These are phyloP conservation scores for Cheilosia variabilis DNA, from an alignment of 2,888 invertebrate species.

Conservation along the genomic window DNA sequence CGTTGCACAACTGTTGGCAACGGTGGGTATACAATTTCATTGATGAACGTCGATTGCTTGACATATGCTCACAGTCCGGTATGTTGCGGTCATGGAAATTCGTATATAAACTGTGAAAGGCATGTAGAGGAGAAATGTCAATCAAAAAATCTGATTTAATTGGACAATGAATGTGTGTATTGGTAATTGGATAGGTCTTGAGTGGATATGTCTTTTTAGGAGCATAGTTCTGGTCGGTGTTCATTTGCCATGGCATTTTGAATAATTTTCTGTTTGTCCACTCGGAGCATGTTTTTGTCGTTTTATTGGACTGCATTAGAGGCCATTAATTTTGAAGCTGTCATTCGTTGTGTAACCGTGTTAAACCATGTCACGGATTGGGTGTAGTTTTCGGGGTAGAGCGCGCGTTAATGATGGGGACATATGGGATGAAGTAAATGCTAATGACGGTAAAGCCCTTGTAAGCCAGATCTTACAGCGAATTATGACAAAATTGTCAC, in stretches of 20 bases:
- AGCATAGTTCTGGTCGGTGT: constrained; percentile 2
- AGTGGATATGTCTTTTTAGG: constrained; percentile 26
- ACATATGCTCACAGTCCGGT: constrained; percentile 45
- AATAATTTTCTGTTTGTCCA: constrained; percentile 31
- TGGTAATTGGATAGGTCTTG: constrained; percentile 57
- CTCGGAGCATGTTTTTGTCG: neutral
- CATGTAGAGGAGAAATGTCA: constrained; percentile 55
- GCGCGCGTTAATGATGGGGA: neutral
- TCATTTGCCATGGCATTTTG: constrained; percentile 46
- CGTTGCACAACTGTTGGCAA: constrained; percentile 29
- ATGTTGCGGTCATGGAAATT: constrained; percentile 46
- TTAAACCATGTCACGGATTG: constrained; percentile 3
- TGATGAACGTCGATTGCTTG: constrained; percentile 64
- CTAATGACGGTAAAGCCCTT: constrained; percentile 16
- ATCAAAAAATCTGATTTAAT: constrained; percentile 73
- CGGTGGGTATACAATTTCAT: constrained; percentile 33
- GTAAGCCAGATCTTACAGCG: constrained; percentile 9
- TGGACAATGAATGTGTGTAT: constrained; percentile 69
- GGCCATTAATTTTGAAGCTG: constrained; percentile 53
- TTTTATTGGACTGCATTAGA: constrained; percentile 39
- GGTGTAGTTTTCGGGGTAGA: neutral
- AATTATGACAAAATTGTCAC: neutral
- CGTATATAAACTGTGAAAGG: constrained; percentile 59
- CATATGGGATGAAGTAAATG: neutral
- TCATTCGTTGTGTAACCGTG: constrained; percentile 25